Base-by-base conservation (phyloP, 1,140 invertebrate genomes). In the Drosophila athabasca region DNA sequence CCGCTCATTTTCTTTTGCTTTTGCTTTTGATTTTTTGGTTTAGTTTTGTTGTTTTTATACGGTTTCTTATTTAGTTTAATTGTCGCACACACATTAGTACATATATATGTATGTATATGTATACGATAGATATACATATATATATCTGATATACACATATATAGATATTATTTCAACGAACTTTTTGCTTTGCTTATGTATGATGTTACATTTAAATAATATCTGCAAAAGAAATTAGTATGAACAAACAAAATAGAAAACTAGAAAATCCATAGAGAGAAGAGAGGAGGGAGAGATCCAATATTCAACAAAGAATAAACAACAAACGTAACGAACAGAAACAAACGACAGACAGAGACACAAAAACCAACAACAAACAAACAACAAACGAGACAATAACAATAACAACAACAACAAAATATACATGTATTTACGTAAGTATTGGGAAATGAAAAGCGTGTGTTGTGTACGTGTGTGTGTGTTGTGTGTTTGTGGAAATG, bases 181-280 rank as follows among this genome's bases (percentile, higher is more conserved):
- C 9, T 7, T 26, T 51, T 51, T 29, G 52, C 31, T 70, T 70
- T 76, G 53, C 53, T 77, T 77, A 65, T 71, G 54, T 78, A 66
- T 70, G 60, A 70, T 62, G 76, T 88, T 79, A 82, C 76, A 73
- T 87, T 90, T 90, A 90, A 90, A 87, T 90, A 90, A 90, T 87
- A 90, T 90, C 87, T 90, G 87, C 72, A 90, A 90, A 83, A 90
- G 79, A 90, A 90, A 79, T 79, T 79, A 79, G 87, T 85, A 79
- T 75, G 78, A 76, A 87, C 68, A 82, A 74, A 88, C 55, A 54
- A 82, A 59, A 79, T 62, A 64, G 53, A 75, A 76, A 68, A 58
- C 24, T 60, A 58, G 71, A 72, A 67, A 48, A 29, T 6, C 26
- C 39, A 45, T 48, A 50, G 59, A 72, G 61, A 46, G 17, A 19